phyloP scores from a whole-genome alignment of 2,888 invertebrate species.

The Ceriagrion tenellum region DNA sequence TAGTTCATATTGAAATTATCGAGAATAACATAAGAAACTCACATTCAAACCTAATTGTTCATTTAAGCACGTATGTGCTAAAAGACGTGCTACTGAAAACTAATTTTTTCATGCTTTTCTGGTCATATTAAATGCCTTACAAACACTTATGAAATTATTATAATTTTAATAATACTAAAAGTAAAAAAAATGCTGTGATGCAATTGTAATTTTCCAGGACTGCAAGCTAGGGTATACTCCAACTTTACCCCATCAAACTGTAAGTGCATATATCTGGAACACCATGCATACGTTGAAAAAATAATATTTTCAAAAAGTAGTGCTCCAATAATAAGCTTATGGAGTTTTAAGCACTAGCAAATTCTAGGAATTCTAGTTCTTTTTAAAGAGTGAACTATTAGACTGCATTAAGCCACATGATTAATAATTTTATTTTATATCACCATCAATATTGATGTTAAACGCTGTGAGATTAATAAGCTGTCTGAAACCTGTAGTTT shows the following conservation, averaged over 20 bases:
- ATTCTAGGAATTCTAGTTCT: neutral
- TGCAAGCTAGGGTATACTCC: neutral
- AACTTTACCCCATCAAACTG: neutral
- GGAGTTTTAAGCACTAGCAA: neutral
- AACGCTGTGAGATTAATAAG: neutral
- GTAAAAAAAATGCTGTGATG: no score
- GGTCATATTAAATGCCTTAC: neutral
- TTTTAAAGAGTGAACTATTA: neutral
- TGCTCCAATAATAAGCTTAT: conserved; percentile 28
- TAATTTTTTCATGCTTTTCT: no score
- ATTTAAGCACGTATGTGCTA: no score
- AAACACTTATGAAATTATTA: neutral
- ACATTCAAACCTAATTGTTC: no score
- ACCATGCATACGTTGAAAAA: neutral
- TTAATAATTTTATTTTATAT: neutral
- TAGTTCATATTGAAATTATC: no score
- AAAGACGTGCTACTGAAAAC: neutral
- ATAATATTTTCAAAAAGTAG: neutral
- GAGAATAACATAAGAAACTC: no score
- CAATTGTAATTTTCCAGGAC: no score
- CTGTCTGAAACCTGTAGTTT: neutral
- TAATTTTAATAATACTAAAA: no score
- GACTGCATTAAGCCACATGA: neutral
- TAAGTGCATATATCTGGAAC: neutral
- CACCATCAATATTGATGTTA: neutral